These are phyloP conservation scores for Diogma glabrata DNA, from an alignment of 2,888 invertebrate genomes.

Conservation along the genomic window DNA sequence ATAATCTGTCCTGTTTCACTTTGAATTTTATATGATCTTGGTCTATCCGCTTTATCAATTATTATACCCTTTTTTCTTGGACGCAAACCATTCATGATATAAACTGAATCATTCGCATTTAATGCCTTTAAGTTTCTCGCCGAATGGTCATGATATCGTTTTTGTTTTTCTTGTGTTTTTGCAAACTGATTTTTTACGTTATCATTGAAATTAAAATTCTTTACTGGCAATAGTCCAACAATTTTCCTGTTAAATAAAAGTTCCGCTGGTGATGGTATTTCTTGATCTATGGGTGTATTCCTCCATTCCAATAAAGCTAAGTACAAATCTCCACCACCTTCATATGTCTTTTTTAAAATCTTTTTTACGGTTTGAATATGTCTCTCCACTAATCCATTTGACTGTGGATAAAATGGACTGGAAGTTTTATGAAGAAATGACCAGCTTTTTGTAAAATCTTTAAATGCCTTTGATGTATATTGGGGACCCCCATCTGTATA, in stretches of 20 bases:
- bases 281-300: neutral
- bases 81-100: too few species aligned
- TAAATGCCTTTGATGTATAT: conserved; percentile 16
- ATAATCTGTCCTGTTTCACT: too few species aligned
- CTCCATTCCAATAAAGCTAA: neutral
- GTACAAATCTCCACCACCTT: neutral
- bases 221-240: too few species aligned
- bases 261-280: neutral
- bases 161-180: too few species aligned
- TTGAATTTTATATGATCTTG: too few species aligned
- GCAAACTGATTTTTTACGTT: too few species aligned
- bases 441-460: conserved; percentile 16
- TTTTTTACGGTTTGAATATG: conserved; percentile 16
- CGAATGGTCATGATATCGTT: too few species aligned
- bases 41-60: too few species aligned
- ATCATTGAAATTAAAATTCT: too few species aligned
- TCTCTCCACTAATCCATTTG: conserved; percentile 19
- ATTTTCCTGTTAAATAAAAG: neutral
- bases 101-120: too few species aligned
- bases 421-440: conserved; percentile 17
- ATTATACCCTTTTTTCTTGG: too few species aligned
- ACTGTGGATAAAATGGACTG: conserved; percentile 18
- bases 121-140: too few species aligned
- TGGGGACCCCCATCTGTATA: conserved; percentile 19
- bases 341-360: conserved; percentile 8